Percentiles rank a stretch among this genome's conserved stretches.
Evolutionary conservation across 2,797 vertebrate genomes (phyloP).

Genomic region (Mormyrops boulengeri): DNA sequence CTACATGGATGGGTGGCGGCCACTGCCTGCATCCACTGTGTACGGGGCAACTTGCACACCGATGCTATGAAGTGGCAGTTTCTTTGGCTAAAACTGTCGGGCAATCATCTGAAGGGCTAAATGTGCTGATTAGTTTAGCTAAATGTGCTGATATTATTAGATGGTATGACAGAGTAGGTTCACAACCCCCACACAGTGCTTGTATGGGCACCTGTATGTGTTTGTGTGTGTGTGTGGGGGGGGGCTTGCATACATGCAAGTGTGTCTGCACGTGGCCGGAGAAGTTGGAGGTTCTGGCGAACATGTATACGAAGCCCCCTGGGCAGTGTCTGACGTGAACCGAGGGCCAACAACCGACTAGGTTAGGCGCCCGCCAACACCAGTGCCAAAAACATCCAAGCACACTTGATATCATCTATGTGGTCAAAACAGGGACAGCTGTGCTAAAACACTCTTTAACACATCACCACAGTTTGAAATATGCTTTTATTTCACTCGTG

Average conservation of each 20-base stretch:
- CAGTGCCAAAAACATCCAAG: neutral
- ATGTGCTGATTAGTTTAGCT: neutral
- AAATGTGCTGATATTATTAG: neutral
- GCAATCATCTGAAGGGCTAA: neutral
- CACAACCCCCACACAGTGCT: neutral
- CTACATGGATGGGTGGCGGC: neutral
- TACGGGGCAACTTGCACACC: neutral
- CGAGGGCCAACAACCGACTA: neutral
- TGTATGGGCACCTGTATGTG: neutral
- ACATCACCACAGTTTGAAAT: neutral
- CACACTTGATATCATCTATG: neutral
- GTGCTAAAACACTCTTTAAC: neutral
- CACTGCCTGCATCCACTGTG: neutral
- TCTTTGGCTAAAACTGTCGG: neutral
- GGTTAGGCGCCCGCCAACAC: neutral
- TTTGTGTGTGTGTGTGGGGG: neutral
- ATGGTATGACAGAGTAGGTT: neutral
- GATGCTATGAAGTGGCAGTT: neutral
- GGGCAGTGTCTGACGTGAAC: neutral
- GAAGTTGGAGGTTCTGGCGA: neutral
- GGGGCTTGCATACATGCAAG: neutral
- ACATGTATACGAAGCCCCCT: neutral
- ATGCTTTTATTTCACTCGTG: neutral
- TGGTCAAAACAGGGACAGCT: neutral
- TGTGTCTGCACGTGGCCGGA: neutral